Evolutionary conservation across 2,113 vertebrate species (phyloP).

Genomic region (Ochotona curzoniae): DNA sequence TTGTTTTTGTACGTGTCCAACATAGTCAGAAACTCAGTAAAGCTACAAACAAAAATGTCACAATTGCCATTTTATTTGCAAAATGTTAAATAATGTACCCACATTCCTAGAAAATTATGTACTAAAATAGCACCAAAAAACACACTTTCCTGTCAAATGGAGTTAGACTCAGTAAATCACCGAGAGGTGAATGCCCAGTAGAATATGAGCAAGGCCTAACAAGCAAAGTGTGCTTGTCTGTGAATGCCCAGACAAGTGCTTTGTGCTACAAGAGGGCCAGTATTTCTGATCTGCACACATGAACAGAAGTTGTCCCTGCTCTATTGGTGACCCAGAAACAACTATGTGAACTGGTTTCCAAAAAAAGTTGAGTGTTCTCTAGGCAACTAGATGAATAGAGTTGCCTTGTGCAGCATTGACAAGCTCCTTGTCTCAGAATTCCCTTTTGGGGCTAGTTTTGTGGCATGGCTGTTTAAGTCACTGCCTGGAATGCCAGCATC

Average conservation of each 20-base stretch:
- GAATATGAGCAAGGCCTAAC: not conserved
- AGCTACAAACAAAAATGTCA: slow-evolving; percentile 1
- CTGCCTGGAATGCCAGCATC: no score
- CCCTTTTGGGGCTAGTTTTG: not conserved
- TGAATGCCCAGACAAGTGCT: no score
- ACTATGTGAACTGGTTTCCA: not conserved
- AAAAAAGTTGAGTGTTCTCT: not conserved
- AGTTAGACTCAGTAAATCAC: not conserved
- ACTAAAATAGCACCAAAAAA: not conserved
- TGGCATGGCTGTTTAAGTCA: no score
- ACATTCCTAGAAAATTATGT: slow-evolving; percentile 26
- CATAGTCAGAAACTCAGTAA: not conserved
- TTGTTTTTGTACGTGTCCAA: not conserved
- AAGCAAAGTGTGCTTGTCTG: not conserved
- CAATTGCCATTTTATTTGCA: not conserved
- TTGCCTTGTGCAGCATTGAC: not conserved
- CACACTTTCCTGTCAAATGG: not conserved
- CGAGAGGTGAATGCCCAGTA: not conserved
- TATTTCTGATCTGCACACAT: not conserved
- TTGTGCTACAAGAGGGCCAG: no score
- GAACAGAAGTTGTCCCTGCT: not conserved
- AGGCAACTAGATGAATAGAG: not conserved
- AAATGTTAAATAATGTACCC: not conserved
- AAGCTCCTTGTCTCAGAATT: no score
- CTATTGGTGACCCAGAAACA: not conserved